These are phyloP conservation scores for Bombus fervidus DNA, from an alignment of 1,140 invertebrate species.

Conservation along the genomic window DNA sequence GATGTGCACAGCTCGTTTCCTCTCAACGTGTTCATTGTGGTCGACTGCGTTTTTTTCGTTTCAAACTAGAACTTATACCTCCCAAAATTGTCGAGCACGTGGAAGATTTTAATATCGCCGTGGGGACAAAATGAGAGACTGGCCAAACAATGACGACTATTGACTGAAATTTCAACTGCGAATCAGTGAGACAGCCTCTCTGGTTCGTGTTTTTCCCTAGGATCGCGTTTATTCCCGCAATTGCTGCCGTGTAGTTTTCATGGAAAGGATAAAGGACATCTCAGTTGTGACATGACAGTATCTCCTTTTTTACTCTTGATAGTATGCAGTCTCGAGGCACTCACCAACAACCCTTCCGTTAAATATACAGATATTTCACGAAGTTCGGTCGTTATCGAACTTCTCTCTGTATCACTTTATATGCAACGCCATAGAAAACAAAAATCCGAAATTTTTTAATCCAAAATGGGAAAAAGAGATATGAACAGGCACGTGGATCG, in stretches of 20 bases:
- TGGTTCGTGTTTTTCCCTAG: neutral
- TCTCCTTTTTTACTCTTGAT: neutral
- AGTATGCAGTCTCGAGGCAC: too few species aligned
- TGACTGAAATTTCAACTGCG: neutral
- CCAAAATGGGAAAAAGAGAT: too few species aligned
- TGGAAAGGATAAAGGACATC: constrained; percentile 2
- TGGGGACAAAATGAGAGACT: neutral
- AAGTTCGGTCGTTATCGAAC: too few species aligned
- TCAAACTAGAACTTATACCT: neutral
- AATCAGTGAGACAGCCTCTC: neutral
- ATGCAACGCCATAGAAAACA: too few species aligned
- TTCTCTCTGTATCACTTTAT: too few species aligned
- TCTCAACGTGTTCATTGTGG: neutral
- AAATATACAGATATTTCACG: too few species aligned
- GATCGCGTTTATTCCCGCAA: constrained; percentile 1
- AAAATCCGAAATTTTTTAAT: too few species aligned
- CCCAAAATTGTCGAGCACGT: constrained; percentile 20
- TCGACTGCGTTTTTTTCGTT: neutral
- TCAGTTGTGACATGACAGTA: neutral
- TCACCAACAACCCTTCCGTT: too few species aligned
- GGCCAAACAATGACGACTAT: constrained; percentile 7
- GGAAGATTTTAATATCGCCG: constrained; percentile 47
- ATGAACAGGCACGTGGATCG: too few species aligned
- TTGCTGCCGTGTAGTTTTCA: neutral
- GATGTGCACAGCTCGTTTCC: neutral